Conservation (phyloP, 2,888 invertebrate species). For the Hirtodrosophila confusa region DNA sequence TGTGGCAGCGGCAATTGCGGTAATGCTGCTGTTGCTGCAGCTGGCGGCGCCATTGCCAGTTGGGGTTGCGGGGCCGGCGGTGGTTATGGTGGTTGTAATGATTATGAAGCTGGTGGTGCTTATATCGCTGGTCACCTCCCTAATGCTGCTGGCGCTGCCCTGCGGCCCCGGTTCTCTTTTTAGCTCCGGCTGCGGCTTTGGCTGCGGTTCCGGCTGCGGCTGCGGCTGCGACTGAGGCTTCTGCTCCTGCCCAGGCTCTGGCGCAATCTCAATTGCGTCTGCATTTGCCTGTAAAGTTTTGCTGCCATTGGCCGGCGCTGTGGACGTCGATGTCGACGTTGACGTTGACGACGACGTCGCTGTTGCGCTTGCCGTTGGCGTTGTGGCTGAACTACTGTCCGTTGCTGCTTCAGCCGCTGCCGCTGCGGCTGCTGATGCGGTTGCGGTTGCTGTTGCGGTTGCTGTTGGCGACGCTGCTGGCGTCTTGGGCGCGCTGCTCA, state of each 20-base stretch:
- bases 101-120: conserved; percentile 9
- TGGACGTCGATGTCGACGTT: not conserved
- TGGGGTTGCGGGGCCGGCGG: conserved; percentile 8
- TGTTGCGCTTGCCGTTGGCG: conserved; percentile 21
- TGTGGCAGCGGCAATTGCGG: conserved; percentile 33
- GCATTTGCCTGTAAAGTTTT: not conserved
- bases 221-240: not conserved
- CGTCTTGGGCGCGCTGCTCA: conserved; percentile 66
- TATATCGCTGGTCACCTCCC: conserved; percentile 4
- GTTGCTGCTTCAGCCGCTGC: not conserved
- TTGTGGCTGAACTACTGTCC: conserved; percentile 4
- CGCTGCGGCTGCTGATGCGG: conserved; percentile 10
- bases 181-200: not conserved
- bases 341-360: conserved; percentile 8
- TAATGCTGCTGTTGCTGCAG: conserved; percentile 13
- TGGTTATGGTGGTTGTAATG: conserved; percentile 18
- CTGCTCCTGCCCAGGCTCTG: not conserved
- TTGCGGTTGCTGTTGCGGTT: not conserved
- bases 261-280: not conserved
- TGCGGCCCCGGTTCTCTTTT: conserved; percentile 34
- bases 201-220: conserved; percentile 4
- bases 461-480: conserved; percentile 23
- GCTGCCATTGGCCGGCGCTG: conserved; percentile 1
- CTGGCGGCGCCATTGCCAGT: conserved; percentile 9
- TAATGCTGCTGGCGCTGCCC: conserved; percentile 44